These are phyloP conservation scores for Lissonota sp. DNA, from an alignment of 2,888 invertebrate genomes.

Conservation along the genomic window DNA sequence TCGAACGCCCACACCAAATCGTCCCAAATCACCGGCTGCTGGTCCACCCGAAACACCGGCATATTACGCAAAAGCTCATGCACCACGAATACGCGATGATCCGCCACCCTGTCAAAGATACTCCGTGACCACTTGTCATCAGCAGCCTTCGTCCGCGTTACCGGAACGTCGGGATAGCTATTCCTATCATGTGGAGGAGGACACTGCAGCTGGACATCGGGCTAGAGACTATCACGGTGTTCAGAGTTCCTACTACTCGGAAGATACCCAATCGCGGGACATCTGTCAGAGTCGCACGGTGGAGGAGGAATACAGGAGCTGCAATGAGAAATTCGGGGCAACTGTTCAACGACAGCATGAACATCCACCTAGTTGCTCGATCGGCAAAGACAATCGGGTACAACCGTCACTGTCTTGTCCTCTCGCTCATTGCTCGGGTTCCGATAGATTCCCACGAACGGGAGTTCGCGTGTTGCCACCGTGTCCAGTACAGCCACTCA, in stretches of 20 bases:
- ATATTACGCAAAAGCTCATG: conserved; percentile 86
- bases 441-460: conserved; percentile 75
- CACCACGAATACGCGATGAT: conserved; percentile 87
- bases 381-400: conserved; percentile 70
- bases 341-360: conserved; percentile 39
- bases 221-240: conserved; percentile 69
- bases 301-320: conserved; percentile 73
- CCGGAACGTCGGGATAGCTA: conserved; percentile 77
- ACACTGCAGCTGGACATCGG: conserved; percentile 79
- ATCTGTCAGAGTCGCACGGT: conserved; percentile 17
- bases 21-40: conserved; percentile 89
- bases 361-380: conserved; percentile 70
- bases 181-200: conserved; percentile 81
- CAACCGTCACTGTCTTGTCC: conserved; percentile 76
- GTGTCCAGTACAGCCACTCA: conserved; percentile 75
- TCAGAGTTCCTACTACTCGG: conserved; percentile 42
- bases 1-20: conserved; percentile 81
- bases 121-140: conserved; percentile 79
- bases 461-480: conserved; percentile 77
- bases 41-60: conserved; percentile 86
- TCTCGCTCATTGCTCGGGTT: conserved; percentile 64
- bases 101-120: conserved; percentile 77
- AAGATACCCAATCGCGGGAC: conserved; percentile 44
- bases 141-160: conserved; percentile 27
- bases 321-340: conserved; percentile 63